Base-by-base conservation (phyloP, 2,888 invertebrate species). In the Athetis lepigone region DNA sequence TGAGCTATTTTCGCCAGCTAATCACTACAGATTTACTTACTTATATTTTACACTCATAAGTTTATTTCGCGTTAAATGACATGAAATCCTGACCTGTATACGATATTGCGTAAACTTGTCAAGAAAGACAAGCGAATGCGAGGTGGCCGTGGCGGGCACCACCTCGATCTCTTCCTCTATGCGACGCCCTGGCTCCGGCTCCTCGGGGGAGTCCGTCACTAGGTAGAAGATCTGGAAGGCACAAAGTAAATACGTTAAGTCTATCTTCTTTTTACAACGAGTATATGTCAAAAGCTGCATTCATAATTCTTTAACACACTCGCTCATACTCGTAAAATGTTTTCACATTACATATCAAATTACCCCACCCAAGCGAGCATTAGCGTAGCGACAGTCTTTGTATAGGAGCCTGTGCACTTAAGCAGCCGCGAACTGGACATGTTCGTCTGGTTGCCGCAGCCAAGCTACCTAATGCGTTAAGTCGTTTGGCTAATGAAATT, bases 51-150 rank as follows among this genome's bases (percentile, higher is more conserved):
- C 13, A 33, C 13, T 33, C 4, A 13, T 4, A 33, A 13, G 8
- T 29, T 29, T 29, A 29, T 29, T 29, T 33, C 0, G 13, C 7
- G 0, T 2, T 11, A 29, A 33, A 33, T 4, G 4, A 33, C 13
- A 33, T 3, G 13, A 33, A 11, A 33, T 13, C 7, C 13, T 33
- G 81, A 95, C 95, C 93, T 98, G 98, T 67, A 99, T 97, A 29
- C 97, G 96, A 89, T 99, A 99, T 82, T 98, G 97, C 0, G 99
- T 98, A 91, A 97, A 99, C 92, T 98, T 98, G 87, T 98, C 98
- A 13, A 99, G 95, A 85, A 98, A 98, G 0, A 98, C 97, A 13
- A 99, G 95, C 66, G 97, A 98, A 85, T 98, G 98, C 0, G 97
- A 96, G 0, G 97, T 97, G 50, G 97, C 97, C 0, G 98, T 96